These are phyloP conservation scores for Tipula helvola DNA, from an alignment of 2,888 invertebrate species.

Conservation along the genomic window DNA sequence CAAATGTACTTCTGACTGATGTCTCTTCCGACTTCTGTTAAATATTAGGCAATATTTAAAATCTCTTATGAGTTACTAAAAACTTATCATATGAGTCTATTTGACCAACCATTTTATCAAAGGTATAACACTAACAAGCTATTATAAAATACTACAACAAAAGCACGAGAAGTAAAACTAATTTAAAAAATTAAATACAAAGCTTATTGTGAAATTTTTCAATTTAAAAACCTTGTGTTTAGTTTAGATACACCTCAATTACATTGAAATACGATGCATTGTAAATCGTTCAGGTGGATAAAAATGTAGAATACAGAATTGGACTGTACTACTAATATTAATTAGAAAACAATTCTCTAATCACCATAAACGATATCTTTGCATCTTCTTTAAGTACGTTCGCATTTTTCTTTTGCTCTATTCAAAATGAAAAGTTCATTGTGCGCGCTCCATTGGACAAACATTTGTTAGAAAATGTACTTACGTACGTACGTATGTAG, in stretches of 20 bases:
- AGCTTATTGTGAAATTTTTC: neutral
- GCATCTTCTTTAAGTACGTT: neutral
- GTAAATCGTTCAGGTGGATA: neutral
- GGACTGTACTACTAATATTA: neutral
- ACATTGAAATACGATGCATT: neutral
- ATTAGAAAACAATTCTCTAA: neutral
- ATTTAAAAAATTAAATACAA: neutral
- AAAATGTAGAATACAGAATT: neutral
- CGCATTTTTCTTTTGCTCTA: neutral
- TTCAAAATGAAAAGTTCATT: neutral
- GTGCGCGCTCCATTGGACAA: neutral
- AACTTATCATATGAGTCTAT: no score
- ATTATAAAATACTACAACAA: neutral
- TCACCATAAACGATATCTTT: neutral
- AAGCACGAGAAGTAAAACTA: neutral
- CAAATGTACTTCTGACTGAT: no score
- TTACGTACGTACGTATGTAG: no score
- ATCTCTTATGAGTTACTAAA: no score
- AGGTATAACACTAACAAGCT: neutral
- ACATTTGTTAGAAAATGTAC: neutral
- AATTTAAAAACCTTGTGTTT: neutral
- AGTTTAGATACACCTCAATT: neutral
- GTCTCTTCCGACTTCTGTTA: no score
- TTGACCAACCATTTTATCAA: neutral
- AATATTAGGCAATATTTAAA: no score